These are phyloP conservation scores for Hydrocynus forskahlii DNA, from an alignment of 2,797 vertebrate genomes.

Conservation along the genomic window DNA sequence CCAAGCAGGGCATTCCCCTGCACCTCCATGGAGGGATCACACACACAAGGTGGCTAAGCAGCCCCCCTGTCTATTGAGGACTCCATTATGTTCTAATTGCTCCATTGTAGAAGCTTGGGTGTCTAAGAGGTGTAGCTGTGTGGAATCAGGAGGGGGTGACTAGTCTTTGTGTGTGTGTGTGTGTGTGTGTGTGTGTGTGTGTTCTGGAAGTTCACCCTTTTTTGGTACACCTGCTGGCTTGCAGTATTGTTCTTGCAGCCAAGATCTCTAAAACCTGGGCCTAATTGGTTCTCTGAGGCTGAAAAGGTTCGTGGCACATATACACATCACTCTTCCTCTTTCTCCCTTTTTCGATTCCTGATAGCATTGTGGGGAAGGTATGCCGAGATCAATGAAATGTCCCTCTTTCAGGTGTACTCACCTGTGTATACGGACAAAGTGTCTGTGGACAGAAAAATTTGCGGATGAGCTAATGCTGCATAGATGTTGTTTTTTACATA, in stretches of 20 bases:
- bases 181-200: conserved; percentile 61
- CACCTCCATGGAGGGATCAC: conserved; percentile 50
- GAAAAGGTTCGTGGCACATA: conserved; percentile 62
- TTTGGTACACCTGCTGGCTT: conserved; percentile 69
- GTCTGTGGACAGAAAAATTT: neutral
- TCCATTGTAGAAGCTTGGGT: conserved; percentile 79
- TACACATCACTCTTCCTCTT: conserved; percentile 61
- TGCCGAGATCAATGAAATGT: conserved; percentile 61
- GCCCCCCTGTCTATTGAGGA: conserved; percentile 62
- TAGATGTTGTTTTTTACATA: neutral
- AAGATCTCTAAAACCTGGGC: conserved; percentile 67
- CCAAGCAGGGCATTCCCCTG: neutral
- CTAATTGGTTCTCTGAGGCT: conserved; percentile 71
- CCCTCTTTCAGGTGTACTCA: conserved; percentile 61
- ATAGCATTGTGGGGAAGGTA: conserved; percentile 62
- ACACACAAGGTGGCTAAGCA: conserved; percentile 34
- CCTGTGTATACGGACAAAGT: neutral
- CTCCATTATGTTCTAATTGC: conserved; percentile 81
- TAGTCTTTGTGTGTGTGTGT: conserved; percentile 42
- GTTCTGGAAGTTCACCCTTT: conserved; percentile 59
- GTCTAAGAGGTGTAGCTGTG: conserved; percentile 73
- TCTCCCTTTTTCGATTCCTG: conserved; percentile 39
- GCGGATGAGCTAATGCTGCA: neutral
- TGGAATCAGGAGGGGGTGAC: conserved; percentile 62
- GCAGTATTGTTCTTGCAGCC: conserved; percentile 68